Evolutionary conservation across 2,113 vertebrate species (phyloP).

Genomic region (Rhipidura dahli): DNA sequence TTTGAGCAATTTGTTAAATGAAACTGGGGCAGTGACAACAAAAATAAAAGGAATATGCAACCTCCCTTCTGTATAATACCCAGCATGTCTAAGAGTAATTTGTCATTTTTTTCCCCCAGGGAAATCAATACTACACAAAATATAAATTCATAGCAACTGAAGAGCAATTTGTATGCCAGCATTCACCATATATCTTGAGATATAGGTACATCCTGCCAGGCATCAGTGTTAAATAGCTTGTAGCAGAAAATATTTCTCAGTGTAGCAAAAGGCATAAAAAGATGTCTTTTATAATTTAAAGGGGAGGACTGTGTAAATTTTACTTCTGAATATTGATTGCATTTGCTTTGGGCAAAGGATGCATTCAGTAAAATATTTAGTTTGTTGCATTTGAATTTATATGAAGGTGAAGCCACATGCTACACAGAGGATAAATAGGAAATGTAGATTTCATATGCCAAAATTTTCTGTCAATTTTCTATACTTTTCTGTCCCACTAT

Average conservation of each 20-base stretch:
- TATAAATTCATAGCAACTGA: neutral
- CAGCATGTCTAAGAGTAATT: neutral
- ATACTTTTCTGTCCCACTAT: neutral
- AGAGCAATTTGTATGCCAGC: neutral
- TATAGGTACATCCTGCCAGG: neutral
- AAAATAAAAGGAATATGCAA: neutral
- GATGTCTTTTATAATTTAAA: neutral
- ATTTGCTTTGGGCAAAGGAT: neutral
- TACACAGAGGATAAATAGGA: neutral
- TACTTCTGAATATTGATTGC: neutral
- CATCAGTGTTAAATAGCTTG: neutral
- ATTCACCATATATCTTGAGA: neutral
- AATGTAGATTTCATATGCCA: neutral
- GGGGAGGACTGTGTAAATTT: neutral
- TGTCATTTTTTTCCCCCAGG: neutral
- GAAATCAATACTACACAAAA: neutral
- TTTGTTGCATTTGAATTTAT: neutral
- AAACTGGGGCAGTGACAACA: neutral
- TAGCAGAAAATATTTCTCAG: neutral
- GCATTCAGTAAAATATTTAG: neutral
- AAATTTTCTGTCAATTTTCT: neutral
- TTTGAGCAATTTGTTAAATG: neutral
- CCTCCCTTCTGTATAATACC: neutral
- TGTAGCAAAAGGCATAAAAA: neutral
- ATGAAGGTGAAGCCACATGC: neutral